phyloP scores from a whole-genome alignment of 2,888 invertebrate species.

The Drosophila setosimentum region DNA sequence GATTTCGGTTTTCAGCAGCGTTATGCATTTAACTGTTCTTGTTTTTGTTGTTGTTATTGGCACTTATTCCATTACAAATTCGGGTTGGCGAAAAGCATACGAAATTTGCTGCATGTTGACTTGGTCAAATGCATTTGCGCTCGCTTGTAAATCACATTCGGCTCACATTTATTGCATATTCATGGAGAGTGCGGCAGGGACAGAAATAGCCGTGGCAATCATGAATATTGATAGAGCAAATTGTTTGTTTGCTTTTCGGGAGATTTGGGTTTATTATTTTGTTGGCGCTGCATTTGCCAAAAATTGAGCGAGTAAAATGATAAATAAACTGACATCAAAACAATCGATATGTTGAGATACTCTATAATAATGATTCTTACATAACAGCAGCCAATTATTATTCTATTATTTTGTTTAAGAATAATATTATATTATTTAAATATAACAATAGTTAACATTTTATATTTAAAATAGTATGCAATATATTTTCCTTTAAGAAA shows the following conservation, averaged over 20 bases:
- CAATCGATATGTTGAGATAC: slow-evolving; percentile 2
- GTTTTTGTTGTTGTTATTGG: not conserved
- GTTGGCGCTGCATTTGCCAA: slow-evolving; percentile 30
- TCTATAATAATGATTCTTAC: not conserved
- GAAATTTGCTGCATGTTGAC: slow-evolving; percentile 56
- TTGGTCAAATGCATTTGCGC: slow-evolving; percentile 52
- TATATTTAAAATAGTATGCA: not conserved
- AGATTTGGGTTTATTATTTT: slow-evolving; percentile 49
- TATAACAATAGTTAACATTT: not conserved
- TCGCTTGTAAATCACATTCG: slow-evolving; percentile 53
- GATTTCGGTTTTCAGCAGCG: slow-evolving; percentile 12
- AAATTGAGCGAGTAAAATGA: slow-evolving; percentile 25
- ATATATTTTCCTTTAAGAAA: not conserved
- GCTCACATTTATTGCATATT: slow-evolving; percentile 64
- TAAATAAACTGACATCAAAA: slow-evolving; percentile 8
- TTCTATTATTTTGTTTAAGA: not conserved
- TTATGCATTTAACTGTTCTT: slow-evolving; percentile 1
- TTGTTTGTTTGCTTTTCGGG: slow-evolving; percentile 49
- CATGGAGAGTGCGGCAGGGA: slow-evolving; percentile 53
- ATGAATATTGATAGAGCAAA: slow-evolving; percentile 77
- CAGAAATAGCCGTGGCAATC: slow-evolving; percentile 38
- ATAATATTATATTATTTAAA: not conserved
- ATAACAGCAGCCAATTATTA: not conserved
- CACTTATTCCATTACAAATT: slow-evolving; percentile 15
- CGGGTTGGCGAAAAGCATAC: slow-evolving; percentile 7